Base-by-base conservation (phyloP, 2,113 vertebrate species). In the Chamaea fasciata region DNA sequence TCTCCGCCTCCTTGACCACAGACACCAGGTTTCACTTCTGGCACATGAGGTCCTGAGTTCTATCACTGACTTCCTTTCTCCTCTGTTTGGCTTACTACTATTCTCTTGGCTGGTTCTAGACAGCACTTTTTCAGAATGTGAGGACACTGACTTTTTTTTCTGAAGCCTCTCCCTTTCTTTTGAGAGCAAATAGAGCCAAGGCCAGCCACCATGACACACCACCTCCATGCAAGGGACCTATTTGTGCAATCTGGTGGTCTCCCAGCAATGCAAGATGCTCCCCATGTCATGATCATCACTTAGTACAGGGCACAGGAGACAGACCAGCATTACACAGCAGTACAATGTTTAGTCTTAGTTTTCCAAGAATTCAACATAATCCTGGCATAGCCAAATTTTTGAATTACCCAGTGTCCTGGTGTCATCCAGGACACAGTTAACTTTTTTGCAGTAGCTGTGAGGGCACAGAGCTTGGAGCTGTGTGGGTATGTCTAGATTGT, bases 271-370 rank as follows among this genome's bases (percentile, higher is more conserved):
- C 20, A 47, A 64, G 57, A 74, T 46, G 47, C 9, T 92, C 47
- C 20, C 8, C 27, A 44, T 0, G 0, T 27, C 53, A 68, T 0
- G 1, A 76, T 15, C 33, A 56, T 46, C 46, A 86, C 28, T 33
- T 16, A 71, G 49, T 0, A 1, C 26, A 68, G 31, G 7, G 22
- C 33, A 52, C 24, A 50, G 60, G n/a, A 68, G 24, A 74, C 15
- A 78, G 27, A 41, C 4, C 28, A 68, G 11, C 0, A 2, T 44
- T 52, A 59, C 15, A 24, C 26, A 35, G 35, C 28, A 60, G 15
- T 88, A 76, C n/a, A 64, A 68, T 68, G 41, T 56, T 79, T 20
- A 53, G 9, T 41, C 31, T 31, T 59, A 33, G 15, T 56, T 89
- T 84, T 71, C 35, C 41, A 87, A 17, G 42, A 79, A 87, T 91